Conservation (phyloP, 2,888 invertebrate species). For the Stenchaetothrips biformis region DNA sequence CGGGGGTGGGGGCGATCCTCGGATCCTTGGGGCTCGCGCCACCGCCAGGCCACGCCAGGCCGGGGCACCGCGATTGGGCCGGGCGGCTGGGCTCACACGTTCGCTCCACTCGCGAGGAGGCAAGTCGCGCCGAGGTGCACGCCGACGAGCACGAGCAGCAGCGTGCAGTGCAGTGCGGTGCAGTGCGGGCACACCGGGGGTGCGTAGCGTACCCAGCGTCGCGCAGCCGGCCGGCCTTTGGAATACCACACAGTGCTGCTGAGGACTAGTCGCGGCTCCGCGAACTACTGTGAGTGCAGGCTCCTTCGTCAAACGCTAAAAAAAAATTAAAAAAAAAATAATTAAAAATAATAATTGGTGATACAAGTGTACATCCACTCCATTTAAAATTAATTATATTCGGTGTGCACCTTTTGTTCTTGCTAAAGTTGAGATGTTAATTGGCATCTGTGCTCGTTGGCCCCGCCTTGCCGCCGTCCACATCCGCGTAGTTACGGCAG, state of each 20-base stretch:
- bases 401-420: no score
- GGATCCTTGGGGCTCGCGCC: constrained; percentile 12
- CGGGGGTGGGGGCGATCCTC: background rate
- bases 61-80: background rate
- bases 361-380: no score
- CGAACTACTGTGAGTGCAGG: background rate
- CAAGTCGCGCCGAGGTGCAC: background rate
- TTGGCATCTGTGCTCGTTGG: no score
- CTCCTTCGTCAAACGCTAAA: no score
- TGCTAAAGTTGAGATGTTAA: no score
- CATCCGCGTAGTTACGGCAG: background rate
- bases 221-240: background rate
- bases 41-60: no score
- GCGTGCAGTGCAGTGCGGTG: background rate
- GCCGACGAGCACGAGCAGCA: background rate
- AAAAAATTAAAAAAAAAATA: no score
- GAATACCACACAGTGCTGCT: background rate
- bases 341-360: no score
- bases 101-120: background rate
- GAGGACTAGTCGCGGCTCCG: background rate
- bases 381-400: no score
- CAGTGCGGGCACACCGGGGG: background rate
- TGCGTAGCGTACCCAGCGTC: background rate
- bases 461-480: background rate
- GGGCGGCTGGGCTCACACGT: background rate